Evolutionary conservation across 1,140 invertebrate genomes (phyloP), one percentile per base, ranked within the genome.

Genomic region (Solenopsis fugax): DNA sequence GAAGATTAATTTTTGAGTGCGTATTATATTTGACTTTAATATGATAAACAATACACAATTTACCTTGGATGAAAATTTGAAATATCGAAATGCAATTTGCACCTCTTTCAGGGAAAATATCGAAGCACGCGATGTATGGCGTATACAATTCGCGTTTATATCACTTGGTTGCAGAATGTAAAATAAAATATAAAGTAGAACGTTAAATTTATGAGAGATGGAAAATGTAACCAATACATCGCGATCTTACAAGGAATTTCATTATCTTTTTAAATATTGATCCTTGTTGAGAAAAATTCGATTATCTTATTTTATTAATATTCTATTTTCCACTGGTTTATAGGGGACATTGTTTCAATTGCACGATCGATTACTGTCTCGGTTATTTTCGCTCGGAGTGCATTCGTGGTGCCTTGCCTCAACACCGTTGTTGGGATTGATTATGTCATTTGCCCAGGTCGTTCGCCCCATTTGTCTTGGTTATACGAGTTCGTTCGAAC

Each of bases 361-460:
- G 64, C 29, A 9, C 50, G 24, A 71, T 71, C 37, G 41, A 82
- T 73, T 60, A 73, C 18, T n/a, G n/a, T 60, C 54, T 58, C 54
- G 41, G n/a, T 37, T 75, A 75, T 50, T 60, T 75, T 24, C 41
- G 16, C 52, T 73, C 24, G 69, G 9, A 21, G 41, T 48, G 41
- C 16, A 58, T 60, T 34, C 41, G 34, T 73, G 54, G 21, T 71
- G 54, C 34, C 41, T 62, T 16, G 41, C 58, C 41, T 50, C 56
- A 72, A 84, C 41, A 58, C 18, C 37, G 24, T 60, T 41, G 80
- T 73, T 21, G 45, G n/a, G 45, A 84, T 84, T 84, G 80, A 84
- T 84, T 84, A 84, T 75, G 41, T 60, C 80, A 62, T 84, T 84
- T 75, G 45, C 56, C 29, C 12, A 24, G 67, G 9, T 50, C 71